Conservation (phyloP, 1,140 invertebrate species). For the Rhagoletis zephyria region DNA sequence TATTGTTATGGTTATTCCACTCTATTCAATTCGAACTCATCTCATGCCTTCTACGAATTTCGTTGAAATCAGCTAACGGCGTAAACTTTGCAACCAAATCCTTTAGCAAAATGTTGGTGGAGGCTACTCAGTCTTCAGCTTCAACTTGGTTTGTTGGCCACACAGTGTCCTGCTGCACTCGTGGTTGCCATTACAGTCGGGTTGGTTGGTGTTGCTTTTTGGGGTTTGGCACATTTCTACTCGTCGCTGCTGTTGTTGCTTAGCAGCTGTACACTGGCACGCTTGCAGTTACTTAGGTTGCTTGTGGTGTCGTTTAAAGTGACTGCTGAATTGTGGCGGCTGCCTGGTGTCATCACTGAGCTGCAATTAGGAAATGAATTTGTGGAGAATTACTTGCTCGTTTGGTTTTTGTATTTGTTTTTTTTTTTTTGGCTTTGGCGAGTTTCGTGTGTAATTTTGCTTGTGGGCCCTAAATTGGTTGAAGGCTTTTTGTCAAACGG, state of each 20-base stretch:
- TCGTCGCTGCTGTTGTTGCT: not conserved
- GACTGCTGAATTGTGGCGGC: conserved; percentile 47
- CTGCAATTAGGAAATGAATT: conserved; percentile 52
- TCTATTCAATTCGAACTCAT: conserved; percentile 34
- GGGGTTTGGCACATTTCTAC: not conserved
- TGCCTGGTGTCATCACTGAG: conserved; percentile 46
- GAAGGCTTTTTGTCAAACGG: conserved; percentile 36
- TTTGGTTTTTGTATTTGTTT: too few species aligned
- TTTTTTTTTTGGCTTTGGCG: not conserved
- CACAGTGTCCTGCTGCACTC: not conserved
- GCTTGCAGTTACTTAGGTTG: not conserved
- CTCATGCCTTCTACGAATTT: not conserved
- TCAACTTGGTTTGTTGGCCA: not conserved
- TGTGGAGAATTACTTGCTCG: conserved; percentile 42
- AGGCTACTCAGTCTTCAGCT: not conserved
- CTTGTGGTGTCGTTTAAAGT: conserved; percentile 42
- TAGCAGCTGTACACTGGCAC: not conserved
- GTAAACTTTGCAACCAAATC: conserved; percentile 55
- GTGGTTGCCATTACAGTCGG: not conserved
- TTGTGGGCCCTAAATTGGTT: not conserved
- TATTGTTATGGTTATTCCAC: conserved; percentile 61
- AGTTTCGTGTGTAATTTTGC: not conserved
- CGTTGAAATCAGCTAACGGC: not conserved
- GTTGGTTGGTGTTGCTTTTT: not conserved
- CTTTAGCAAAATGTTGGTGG: not conserved